These are phyloP conservation scores for Lamprologus tigripictilis DNA, from an alignment of 2,113 vertebrate species.

Conservation along the genomic window DNA sequence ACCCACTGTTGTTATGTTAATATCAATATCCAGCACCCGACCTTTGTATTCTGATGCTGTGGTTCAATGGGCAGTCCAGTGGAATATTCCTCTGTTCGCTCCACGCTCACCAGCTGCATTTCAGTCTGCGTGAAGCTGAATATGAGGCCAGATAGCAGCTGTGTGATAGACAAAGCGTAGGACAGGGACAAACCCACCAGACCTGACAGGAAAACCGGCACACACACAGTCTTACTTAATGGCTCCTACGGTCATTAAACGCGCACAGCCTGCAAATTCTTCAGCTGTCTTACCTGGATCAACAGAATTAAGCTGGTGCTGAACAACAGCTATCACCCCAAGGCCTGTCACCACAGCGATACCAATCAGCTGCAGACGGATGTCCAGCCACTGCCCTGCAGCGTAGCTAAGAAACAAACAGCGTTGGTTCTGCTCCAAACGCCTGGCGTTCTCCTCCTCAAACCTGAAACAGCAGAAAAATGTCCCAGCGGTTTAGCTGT, in stretches of 20 bases:
- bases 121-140: constrained; percentile 88
- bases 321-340: constrained; percentile 79
- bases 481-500: background rate
- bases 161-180: constrained; percentile 87
- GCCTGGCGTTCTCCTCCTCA: constrained; percentile 77
- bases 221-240: background rate
- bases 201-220: constrained; percentile 60
- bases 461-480: constrained; percentile 71
- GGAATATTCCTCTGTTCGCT: constrained; percentile 88
- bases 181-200: constrained; percentile 89
- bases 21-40: constrained; percentile 33
- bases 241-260: background rate
- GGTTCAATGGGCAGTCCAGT: constrained; percentile 79
- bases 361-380: constrained; percentile 93
- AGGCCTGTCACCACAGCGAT: constrained; percentile 82
- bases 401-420: constrained; percentile 86
- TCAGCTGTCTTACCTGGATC: constrained; percentile 76
- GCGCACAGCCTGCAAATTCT: background rate
- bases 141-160: constrained; percentile 84
- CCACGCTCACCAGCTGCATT: constrained; percentile 92
- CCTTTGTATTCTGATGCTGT: constrained; percentile 66
- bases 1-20: background rate
- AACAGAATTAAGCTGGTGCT: constrained; percentile 78
- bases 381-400: constrained; percentile 88
- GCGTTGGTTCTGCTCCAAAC: constrained; percentile 86